phyloP scores from a whole-genome alignment of 2,888 invertebrate species.

The Theodoxus fluviatilis region DNA sequence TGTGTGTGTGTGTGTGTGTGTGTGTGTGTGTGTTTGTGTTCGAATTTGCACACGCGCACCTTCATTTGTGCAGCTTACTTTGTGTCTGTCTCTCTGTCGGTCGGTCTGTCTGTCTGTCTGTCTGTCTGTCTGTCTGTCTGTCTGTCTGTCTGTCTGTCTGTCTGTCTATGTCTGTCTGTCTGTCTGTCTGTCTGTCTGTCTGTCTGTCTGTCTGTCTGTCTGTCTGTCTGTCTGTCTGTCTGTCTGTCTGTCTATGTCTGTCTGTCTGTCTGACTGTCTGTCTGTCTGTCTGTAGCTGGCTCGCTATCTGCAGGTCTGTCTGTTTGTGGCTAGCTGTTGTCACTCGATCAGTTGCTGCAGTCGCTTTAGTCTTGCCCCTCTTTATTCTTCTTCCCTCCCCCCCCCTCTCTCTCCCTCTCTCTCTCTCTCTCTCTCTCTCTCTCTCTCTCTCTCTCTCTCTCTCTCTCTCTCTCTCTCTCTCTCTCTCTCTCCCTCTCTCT shows the following conservation, averaged over 20 bases:
- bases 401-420: not conserved
- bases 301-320: not conserved
- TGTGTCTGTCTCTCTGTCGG: not conserved
- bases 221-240: slow-evolving; percentile 11
- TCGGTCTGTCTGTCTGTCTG: slow-evolving; percentile 17
- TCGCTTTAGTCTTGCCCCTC: not conserved
- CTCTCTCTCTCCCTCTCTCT: not conserved
- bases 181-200: slow-evolving; percentile 19
- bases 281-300: not conserved
- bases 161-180: slow-evolving; percentile 16
- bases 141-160: slow-evolving; percentile 15
- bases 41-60: not conserved
- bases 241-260: not conserved
- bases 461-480: not conserved
- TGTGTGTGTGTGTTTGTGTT: slow-evolving; percentile 1
- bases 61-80: not conserved
- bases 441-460: not conserved
- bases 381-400: not conserved
- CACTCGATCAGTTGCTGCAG: not conserved
- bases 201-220: slow-evolving; percentile 14
- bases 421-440: not conserved
- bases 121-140: slow-evolving; percentile 18
- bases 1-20: not conserved
- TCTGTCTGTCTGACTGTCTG: slow-evolving; percentile 18
- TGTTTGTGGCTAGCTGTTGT: not conserved